Base-by-base conservation (phyloP, 2,797 vertebrate genomes). In the Alcedo atthis region DNA sequence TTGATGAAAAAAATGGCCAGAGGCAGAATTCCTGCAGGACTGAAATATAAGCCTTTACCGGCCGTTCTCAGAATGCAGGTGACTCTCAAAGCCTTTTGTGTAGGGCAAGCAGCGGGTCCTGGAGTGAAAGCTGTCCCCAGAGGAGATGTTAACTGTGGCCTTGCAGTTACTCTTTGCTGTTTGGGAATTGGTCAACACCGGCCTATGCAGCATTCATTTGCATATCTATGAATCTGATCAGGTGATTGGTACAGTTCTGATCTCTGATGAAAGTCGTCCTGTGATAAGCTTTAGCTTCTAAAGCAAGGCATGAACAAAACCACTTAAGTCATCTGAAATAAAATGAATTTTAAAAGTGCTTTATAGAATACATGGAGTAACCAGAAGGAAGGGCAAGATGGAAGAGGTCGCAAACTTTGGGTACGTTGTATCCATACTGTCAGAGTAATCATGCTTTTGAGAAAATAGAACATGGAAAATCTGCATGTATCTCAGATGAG, bases 11-110 rank as follows among this genome's bases (percentile, higher is more conserved):
- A 62, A 80, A 40, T 49, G 46, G 42, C 54, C 49, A 14, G 64
- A 66, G 79, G 79, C 51, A 71, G 45, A 84, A 43, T 21, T 86
- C 76, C 49, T 84, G 87, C 57, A 91, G 57, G 78, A 93, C 53
- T 68, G 61, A 53, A 75, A 80, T 32, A 66, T 26, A 82, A 90
- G 80, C 20, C 17, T 87, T 85, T 71, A 85, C 75, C 62, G 83
- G 32, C 51, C 68, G 16, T 40, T 81, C 42, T 92, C 42, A 58
- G 68, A 43, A 32, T 15, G 61, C 88, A 87, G 46, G 76, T 89
- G 73, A 87, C 10, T 15, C 40, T 43, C 30, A 59, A 58, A 89
- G 26, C 9, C 20, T 83, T 77, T 62, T 26, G 30, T 42, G 20
- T 66, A 24, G 54, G 45, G 10, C 0, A 2, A 71, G 58, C 5